phyloP scores from a whole-genome alignment of 2,113 vertebrate species.

The Aegotheles bennettii region DNA sequence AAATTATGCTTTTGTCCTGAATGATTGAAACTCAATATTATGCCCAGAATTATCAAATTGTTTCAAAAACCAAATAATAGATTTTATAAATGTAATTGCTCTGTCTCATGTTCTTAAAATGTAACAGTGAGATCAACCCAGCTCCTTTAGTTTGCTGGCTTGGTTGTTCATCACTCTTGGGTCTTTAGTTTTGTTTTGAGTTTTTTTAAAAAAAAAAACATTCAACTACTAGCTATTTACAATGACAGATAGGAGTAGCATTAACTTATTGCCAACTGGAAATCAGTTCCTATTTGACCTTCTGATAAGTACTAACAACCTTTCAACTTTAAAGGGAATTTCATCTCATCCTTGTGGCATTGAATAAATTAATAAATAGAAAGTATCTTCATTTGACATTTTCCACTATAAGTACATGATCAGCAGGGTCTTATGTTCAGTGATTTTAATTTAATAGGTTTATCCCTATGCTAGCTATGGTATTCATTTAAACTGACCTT shows the following conservation, averaged over 20 bases:
- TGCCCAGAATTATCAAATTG: background rate
- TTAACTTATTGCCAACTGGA: background rate
- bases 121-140: background rate
- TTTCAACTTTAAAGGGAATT: constrained; percentile 8
- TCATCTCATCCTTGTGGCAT: background rate
- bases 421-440: constrained; percentile 49
- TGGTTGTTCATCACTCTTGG: background rate
- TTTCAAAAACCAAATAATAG: background rate
- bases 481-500: constrained; percentile 73
- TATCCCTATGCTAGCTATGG: constrained; percentile 25
- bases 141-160: background rate
- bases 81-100: background rate
- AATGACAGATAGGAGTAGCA: background rate
- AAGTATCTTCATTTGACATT: constrained; percentile 59
- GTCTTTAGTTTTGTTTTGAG: background rate
- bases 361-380: constrained; percentile 33
- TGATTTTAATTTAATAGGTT: constrained; percentile 69
- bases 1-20: background rate
- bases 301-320: background rate
- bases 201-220: background rate
- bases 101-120: background rate
- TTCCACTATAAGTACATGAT: constrained; percentile 53
- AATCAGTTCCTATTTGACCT: background rate
- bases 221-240: background rate
- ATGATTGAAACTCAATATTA: background rate